Evolutionary conservation across 2,797 vertebrate genomes (phyloP).

Genomic region (Sebastes steindachneri): DNA sequence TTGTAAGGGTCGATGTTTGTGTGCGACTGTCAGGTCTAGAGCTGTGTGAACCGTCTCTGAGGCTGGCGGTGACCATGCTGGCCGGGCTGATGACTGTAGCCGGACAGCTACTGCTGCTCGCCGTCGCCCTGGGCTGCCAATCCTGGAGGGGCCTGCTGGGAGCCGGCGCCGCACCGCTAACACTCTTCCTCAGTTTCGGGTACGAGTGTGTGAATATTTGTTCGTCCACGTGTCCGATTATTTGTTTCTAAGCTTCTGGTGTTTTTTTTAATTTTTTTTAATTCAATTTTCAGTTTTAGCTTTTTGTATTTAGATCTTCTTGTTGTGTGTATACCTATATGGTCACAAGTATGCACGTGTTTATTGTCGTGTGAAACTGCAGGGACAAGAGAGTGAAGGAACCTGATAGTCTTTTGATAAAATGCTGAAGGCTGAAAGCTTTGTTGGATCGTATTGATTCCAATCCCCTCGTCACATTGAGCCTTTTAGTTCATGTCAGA

Average conservation of each 20-base stretch:
- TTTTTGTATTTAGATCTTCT: neutral
- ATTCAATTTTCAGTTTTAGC: neutral
- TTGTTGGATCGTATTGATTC: conserved; percentile 70
- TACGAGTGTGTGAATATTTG: conserved; percentile 38
- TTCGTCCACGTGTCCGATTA: neutral
- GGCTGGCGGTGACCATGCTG: conserved; percentile 86
- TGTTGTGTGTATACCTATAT: neutral
- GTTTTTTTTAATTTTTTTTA: neutral
- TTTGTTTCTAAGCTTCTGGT: neutral
- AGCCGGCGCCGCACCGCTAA: conserved; percentile 87
- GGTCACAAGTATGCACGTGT: neutral
- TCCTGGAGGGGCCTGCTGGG: conserved; percentile 90
- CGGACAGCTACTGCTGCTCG: conserved; percentile 89
- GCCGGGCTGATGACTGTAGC: conserved; percentile 87
- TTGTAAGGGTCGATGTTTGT: neutral
- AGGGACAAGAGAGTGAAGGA: neutral
- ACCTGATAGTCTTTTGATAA: conserved; percentile 23
- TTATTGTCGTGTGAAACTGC: neutral
- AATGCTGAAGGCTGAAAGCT: conserved; percentile 36
- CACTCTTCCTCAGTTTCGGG: conserved; percentile 90
- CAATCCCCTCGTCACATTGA: conserved; percentile 48
- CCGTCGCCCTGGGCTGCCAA: conserved; percentile 88
- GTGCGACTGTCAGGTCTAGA: conserved; percentile 84
- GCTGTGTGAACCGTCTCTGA: conserved; percentile 89
- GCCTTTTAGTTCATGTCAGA: conserved; percentile 56